phyloP scores from a whole-genome alignment of 2,888 invertebrate species.

The Thereva unica region DNA sequence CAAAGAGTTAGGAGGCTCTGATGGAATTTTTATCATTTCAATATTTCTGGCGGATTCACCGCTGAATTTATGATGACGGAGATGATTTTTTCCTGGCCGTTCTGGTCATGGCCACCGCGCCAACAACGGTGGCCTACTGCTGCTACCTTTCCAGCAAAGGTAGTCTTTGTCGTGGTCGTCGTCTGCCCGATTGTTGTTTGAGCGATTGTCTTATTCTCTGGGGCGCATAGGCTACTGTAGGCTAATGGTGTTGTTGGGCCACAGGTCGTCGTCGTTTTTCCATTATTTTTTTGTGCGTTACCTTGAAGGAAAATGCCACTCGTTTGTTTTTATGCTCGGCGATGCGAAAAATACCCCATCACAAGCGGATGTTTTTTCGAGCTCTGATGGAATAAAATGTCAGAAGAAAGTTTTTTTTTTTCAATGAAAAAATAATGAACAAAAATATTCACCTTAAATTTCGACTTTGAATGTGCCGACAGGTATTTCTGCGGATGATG shows the following conservation, averaged over 20 bases:
- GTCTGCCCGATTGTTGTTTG: slow-evolving; percentile 22
- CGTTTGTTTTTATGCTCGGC: slow-evolving; percentile 39
- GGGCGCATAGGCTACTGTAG: slow-evolving; percentile 7
- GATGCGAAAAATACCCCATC: slow-evolving; percentile 36
- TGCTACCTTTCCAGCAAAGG: too few species aligned
- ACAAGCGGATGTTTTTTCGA: slow-evolving; percentile 12
- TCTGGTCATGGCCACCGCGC: slow-evolving; percentile 27
- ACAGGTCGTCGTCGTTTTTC: slow-evolving; percentile 9
- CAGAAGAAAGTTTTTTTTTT: too few species aligned
- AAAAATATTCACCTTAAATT: not conserved
- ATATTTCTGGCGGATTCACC: slow-evolving; percentile 41
- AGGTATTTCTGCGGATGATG: too few species aligned
- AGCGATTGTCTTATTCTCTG: slow-evolving; percentile 33
- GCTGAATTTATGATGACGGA: slow-evolving; percentile 40
- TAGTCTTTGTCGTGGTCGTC: too few species aligned
- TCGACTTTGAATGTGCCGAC: too few species aligned
- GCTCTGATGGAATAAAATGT: too few species aligned
- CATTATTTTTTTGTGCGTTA: slow-evolving; percentile 3
- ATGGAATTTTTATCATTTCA: slow-evolving; percentile 42
- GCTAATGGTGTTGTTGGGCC: slow-evolving; percentile 25
- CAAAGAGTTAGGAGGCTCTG: slow-evolving; percentile 38
- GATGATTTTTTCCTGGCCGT: slow-evolving; percentile 26
- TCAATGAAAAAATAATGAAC: not conserved
- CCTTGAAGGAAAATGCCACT: slow-evolving; percentile 26
- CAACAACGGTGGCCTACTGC: slow-evolving; percentile 8